These are phyloP conservation scores for Drosophila nebulosa DNA, from an alignment of 1,140 invertebrate species.

Conservation along the genomic window DNA sequence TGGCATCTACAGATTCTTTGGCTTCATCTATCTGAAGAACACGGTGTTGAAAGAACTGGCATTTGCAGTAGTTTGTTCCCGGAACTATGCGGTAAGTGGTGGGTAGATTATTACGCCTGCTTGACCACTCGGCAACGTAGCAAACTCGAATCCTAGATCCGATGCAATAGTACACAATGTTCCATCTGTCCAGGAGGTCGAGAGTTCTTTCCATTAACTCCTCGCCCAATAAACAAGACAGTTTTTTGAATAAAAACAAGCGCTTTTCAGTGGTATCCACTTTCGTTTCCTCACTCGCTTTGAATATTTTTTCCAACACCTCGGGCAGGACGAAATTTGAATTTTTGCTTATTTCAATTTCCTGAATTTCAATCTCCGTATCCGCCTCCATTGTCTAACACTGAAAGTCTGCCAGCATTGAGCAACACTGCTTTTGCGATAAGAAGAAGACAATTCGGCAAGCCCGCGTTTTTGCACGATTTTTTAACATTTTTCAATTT, in stretches of 20 bases:
- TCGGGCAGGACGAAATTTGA: not conserved
- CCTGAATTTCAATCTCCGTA: not conserved
- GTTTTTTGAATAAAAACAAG: constrained; percentile 15
- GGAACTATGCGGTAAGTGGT: constrained; percentile 31
- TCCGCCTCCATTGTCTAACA: not conserved
- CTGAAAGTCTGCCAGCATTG: not conserved
- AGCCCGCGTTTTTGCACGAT: not conserved
- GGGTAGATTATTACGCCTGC: constrained; percentile 9
- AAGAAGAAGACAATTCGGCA: not conserved
- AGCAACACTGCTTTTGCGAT: not conserved
- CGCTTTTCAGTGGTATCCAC: not conserved
- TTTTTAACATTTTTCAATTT: not conserved
- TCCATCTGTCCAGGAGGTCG: constrained; percentile 42
- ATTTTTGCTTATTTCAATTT: not conserved
- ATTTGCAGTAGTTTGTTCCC: constrained; percentile 54
- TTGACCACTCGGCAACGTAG: constrained; percentile 28
- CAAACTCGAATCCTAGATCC: not conserved
- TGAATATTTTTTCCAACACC: not conserved
- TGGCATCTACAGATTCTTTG: not conserved
- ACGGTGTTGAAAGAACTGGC: constrained; percentile 32
- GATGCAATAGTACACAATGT: constrained; percentile 26
- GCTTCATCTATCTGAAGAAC: constrained; percentile 28
- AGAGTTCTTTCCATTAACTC: constrained; percentile 35
- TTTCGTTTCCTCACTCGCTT: not conserved
- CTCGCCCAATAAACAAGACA: constrained; percentile 33